phyloP scores from a whole-genome alignment of 2,113 vertebrate genomes.

The Piliocolobus tephrosceles region DNA sequence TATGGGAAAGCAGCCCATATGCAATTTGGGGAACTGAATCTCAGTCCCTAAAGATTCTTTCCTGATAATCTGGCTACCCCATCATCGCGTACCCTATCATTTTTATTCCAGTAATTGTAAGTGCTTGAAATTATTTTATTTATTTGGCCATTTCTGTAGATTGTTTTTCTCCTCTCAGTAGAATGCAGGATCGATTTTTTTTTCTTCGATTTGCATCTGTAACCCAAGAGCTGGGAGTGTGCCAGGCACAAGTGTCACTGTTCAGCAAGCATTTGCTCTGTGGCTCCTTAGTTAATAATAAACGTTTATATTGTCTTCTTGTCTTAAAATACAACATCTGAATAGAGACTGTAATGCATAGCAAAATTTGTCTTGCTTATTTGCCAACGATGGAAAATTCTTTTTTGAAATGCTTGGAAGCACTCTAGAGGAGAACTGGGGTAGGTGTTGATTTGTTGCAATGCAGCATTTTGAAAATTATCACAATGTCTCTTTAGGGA shows the following conservation, averaged over 20 bases:
- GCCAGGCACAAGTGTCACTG: no score
- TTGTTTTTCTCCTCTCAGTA: background rate
- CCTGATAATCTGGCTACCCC: background rate
- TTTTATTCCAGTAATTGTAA: background rate
- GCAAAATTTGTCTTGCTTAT: background rate
- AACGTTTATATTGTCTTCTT: background rate
- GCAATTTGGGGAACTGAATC: background rate
- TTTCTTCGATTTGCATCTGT: background rate
- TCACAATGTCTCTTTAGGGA: background rate
- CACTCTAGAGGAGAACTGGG: background rate
- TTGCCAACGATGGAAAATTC: background rate
- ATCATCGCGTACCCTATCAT: background rate
- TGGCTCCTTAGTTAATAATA: background rate
- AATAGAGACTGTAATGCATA: background rate
- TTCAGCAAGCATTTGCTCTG: background rate
- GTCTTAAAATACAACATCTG: background rate
- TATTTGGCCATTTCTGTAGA: background rate
- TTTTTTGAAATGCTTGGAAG: background rate
- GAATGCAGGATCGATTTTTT: no score
- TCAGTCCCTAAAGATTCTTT: background rate
- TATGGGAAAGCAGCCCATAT: background rate
- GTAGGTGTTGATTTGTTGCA: background rate
- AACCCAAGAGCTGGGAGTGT: accelerated
- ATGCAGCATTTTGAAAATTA: background rate
- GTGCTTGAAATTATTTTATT: background rate